A percentile compares a stretch with the other conserved stretches of the same genome.
These are phyloP conservation scores for Stenichneumon culpator DNA, from an alignment of 2,888 invertebrate genomes.

Conservation along the genomic window DNA sequence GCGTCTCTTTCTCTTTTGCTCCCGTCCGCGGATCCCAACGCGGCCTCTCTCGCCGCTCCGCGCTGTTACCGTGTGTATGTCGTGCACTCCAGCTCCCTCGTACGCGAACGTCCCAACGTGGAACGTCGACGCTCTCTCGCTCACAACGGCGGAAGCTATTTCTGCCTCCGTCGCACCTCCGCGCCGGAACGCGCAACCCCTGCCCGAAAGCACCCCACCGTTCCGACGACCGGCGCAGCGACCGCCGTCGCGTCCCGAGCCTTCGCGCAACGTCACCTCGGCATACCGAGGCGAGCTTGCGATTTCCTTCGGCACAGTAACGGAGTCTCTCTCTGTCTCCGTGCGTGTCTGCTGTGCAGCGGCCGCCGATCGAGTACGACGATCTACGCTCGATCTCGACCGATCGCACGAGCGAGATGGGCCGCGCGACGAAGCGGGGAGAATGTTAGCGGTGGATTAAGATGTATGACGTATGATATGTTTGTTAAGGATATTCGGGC, in stretches of 20 bases:
- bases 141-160: slow-evolving; percentile 39
- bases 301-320: slow-evolving; percentile 63
- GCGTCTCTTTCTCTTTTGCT: slow-evolving; percentile 32
- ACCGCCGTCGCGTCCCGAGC: slow-evolving; percentile 34
- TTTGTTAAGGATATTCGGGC: too few species aligned
- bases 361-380: slow-evolving; percentile 3
- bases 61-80: slow-evolving; percentile 15
- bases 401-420: background rate
- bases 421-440: background rate
- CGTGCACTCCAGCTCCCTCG: slow-evolving; percentile 48
- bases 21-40: background rate
- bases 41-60: slow-evolving; percentile 38
- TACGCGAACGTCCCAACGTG: slow-evolving; percentile 49
- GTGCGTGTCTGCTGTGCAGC: background rate
- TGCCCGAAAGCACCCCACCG: slow-evolving; percentile 43
- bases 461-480: background rate
- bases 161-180: slow-evolving; percentile 25
- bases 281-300: slow-evolving; percentile 56
- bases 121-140: slow-evolving; percentile 46
- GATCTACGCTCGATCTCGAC: background rate
- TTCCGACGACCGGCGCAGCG: slow-evolving; percentile 25
- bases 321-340: slow-evolving; percentile 12
- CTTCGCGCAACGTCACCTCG: slow-evolving; percentile 35
- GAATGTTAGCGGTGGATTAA: background rate
- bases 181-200: slow-evolving; percentile 36